Percentiles rank a stretch among this genome's conserved stretches.
Conservation (phyloP, 1,140 invertebrate species). For the Dendroctonus ponderosae region DNA sequence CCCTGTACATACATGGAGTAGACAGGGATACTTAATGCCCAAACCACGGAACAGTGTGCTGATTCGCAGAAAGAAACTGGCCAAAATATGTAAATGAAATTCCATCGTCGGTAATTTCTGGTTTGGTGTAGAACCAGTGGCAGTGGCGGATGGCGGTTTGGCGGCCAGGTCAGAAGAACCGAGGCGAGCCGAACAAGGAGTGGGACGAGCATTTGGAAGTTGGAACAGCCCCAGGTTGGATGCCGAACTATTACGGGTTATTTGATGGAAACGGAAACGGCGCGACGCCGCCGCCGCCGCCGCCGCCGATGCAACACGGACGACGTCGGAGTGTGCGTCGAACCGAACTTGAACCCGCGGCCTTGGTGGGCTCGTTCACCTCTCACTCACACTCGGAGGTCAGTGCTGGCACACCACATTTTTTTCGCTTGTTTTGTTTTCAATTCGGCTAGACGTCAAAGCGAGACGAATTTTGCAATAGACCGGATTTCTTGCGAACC, state of each 20-base stretch:
- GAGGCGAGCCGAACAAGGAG: neutral
- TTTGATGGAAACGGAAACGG: neutral
- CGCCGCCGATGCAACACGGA: conserved; percentile 7
- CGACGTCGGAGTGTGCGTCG: conserved; percentile 18
- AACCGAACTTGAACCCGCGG: conserved; percentile 27
- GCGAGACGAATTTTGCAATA: conserved; percentile 27
- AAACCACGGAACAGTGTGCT: neutral
- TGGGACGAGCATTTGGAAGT: neutral
- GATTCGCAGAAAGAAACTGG: neutral
- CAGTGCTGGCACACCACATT: conserved; percentile 19
- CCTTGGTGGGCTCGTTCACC: conserved; percentile 21
- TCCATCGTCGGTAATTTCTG: conserved; percentile 15
- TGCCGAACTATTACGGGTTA: neutral
- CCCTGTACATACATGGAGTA: no score
- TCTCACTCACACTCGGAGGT: conserved; percentile 19
- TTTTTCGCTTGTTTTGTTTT: conserved; percentile 16
- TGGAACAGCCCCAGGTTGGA: neutral
- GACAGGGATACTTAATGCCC: no score
- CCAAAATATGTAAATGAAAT: neutral
- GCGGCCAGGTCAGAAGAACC: neutral
- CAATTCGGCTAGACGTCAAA: conserved; percentile 24
- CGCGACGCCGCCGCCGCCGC: conserved; percentile 1
- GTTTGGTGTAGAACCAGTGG: conserved; percentile 19
- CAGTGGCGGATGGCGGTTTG: conserved; percentile 1
- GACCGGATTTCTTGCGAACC: conserved; percentile 26